Evolutionary conservation across 2,888 invertebrate species (phyloP), one percentile per base, ranked within the genome.

Genomic region (Chrysolina oricalcia): DNA sequence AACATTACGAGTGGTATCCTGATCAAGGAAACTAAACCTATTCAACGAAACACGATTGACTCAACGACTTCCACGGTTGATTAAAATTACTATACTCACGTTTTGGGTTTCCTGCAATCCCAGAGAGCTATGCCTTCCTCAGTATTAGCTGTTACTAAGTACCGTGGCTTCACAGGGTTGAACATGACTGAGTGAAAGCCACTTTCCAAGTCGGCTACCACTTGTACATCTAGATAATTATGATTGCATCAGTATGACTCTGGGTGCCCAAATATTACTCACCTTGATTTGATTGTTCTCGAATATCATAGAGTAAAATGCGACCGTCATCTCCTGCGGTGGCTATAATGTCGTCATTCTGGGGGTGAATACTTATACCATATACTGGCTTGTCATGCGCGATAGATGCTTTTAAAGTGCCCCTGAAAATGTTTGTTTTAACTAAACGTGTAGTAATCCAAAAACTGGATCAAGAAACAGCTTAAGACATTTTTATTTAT

Each of bases 131-230:
- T 94, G 0, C 98, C 98, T 84, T 97, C 95, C 81, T 95, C 94
- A 2, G 96, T 94, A 89, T 98, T 98, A 0, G 97, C 97, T 8
- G 97, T 96, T 15, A 95, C 96, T 75, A 98, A 87, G 81, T 95
- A 92, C 82, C 94, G 91, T 0, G 95, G 91, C 85, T 97, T 96
- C 27, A 92, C 90, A 0, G 98, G 98, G 89, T 98, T 97, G 88
- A 95, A 97, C 93, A 95, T 95, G 48, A 97, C 97, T n/a, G 97
- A 96, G 89, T 98, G 97, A 90, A 97, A 98, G n/a, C 97, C 93
- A 70, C 93, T 91, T 82, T 91, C 91, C 83, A 91, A 92, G 86
- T 93, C 94, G 85, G 94, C 92, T 84, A 95, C 88, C 81, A 92
- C 92, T 81, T 93, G 91, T 79, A 82, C 82, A 72, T 85, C 86